Evolutionary conservation across 2,113 vertebrate genomes (phyloP).

Genomic region (Sprattus sprattus): DNA sequence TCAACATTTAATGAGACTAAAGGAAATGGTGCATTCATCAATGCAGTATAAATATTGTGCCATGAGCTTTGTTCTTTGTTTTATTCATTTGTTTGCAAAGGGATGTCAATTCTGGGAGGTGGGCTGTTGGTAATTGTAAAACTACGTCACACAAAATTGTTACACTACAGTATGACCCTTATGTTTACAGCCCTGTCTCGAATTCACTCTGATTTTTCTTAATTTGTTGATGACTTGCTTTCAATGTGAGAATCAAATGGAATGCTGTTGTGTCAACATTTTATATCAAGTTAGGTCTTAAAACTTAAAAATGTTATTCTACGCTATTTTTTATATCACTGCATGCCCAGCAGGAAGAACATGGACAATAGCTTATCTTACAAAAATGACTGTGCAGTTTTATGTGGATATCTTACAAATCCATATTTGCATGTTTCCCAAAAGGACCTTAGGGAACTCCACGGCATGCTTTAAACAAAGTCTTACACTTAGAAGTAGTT

Average conservation of each 20-base stretch:
- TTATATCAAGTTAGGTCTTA: background rate
- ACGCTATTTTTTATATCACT: background rate
- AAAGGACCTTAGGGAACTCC: background rate
- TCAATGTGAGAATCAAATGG: background rate
- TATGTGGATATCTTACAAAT: background rate
- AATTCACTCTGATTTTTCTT: background rate
- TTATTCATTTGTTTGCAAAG: too few relatives aligned
- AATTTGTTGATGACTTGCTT: background rate
- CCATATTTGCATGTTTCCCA: background rate
- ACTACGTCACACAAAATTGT: too few relatives aligned
- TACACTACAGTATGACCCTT: too few relatives aligned
- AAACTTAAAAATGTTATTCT: background rate
- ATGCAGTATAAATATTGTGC: too few relatives aligned
- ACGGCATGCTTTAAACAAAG: background rate
- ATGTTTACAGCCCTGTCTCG: too few relatives aligned
- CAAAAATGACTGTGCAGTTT: background rate
- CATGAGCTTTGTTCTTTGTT: too few relatives aligned
- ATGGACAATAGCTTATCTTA: background rate
- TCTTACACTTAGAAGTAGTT: background rate
- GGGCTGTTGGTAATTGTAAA: too few relatives aligned
- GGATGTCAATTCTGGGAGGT: too few relatives aligned
- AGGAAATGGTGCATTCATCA: too few relatives aligned
- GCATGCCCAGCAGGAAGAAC: background rate
- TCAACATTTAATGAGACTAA: too few relatives aligned
- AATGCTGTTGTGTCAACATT: background rate